A percentile compares a stretch with the other conserved stretches of the same genome.
These are phyloP conservation scores for Oreocharis arfaki DNA, from an alignment of 2,113 vertebrate species.

Conservation along the genomic window DNA sequence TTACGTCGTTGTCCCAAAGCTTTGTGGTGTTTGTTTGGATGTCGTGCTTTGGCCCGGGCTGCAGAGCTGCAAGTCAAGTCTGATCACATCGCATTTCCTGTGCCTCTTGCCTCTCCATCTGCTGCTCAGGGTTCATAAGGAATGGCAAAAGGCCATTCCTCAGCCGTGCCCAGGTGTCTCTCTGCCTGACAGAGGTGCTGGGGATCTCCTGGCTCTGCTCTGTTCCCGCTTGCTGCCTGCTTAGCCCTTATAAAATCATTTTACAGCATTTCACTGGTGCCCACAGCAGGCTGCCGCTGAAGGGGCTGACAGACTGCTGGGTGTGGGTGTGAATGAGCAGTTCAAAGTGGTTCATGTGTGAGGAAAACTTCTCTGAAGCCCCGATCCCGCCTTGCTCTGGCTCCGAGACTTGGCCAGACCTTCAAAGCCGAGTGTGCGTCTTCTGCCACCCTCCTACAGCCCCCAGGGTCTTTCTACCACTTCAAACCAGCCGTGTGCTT, in stretches of 20 bases:
- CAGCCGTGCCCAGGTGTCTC: not conserved
- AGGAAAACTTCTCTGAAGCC: not conserved
- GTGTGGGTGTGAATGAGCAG: not conserved
- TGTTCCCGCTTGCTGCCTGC: not conserved
- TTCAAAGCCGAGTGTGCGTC: not conserved
- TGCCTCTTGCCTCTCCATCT: not conserved
- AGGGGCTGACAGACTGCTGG: not conserved
- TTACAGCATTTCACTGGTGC: not conserved
- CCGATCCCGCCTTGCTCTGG: not conserved
- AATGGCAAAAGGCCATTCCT: not conserved
- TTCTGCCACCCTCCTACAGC: not conserved
- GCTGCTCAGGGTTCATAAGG: not conserved
- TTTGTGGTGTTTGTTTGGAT: not conserved
- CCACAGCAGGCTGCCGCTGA: not conserved
- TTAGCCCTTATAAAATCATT: not conserved
- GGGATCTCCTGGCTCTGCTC: accelerated
- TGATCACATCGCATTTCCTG: not conserved
- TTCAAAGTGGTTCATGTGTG: not conserved
- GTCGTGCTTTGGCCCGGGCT: not conserved
- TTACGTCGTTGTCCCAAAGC: not conserved
- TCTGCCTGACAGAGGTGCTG: not conserved
- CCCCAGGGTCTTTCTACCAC: not conserved
- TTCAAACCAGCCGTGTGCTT: not conserved
- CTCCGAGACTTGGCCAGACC: not conserved
- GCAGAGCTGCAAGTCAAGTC: not conserved